Evolutionary conservation across 2,888 invertebrate species (phyloP).

Genomic region (Melanchra persicariae): DNA sequence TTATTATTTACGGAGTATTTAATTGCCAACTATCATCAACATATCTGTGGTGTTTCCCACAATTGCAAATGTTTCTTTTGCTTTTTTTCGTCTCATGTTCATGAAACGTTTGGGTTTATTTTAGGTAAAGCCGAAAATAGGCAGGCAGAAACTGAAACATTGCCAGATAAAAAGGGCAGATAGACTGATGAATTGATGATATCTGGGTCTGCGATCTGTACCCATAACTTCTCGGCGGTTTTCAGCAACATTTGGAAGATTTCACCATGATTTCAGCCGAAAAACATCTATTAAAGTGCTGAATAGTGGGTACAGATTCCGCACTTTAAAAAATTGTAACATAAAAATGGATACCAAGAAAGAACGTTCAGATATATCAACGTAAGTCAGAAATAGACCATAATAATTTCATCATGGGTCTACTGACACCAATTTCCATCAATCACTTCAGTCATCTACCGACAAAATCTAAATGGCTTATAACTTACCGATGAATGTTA

Average conservation of each 20-base stretch:
- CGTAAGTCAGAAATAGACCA: background rate
- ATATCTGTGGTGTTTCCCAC: slow-evolving; percentile 43
- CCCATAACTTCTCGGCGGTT: no score
- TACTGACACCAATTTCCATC: slow-evolving; percentile 3
- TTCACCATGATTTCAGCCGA: background rate
- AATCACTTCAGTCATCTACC: slow-evolving; percentile 19
- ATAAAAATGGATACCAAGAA: no score
- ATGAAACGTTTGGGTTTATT: slow-evolving; percentile 18
- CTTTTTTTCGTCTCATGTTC: slow-evolving; percentile 11
- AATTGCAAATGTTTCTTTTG: slow-evolving; percentile 20
- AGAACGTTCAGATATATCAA: no score
- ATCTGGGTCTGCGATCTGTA: no score
- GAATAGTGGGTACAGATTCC: no score
- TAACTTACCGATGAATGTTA: slow-evolving; percentile 42
- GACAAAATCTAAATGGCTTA: slow-evolving; percentile 38
- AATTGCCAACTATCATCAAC: slow-evolving; percentile 29
- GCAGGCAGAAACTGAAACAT: background rate
- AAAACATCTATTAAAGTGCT: no score
- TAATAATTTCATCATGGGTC: background rate
- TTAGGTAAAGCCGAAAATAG: background rate
- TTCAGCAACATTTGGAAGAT: background rate
- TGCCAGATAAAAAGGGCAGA: background rate
- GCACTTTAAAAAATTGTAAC: no score
- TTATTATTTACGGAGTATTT: background rate
- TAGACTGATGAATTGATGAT: no score